These are phyloP conservation scores for Heliothis virescens DNA, from an alignment of 1,140 invertebrate species.

Conservation along the genomic window DNA sequence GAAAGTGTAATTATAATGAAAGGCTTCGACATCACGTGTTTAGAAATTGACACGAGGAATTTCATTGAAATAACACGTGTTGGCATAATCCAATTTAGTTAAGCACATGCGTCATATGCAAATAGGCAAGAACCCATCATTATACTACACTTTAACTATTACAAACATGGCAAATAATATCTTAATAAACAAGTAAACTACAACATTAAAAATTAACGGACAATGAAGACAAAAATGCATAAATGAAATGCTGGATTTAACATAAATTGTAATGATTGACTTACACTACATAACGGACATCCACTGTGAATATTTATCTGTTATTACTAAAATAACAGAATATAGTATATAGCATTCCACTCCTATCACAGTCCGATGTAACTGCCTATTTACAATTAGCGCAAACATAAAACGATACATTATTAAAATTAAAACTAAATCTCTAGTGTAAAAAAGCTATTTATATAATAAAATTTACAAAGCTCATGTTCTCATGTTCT, in stretches of 20 bases:
- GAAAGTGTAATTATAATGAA: not conserved
- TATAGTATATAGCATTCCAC: slow-evolving; percentile 17
- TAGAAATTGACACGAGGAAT: not conserved
- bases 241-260: slow-evolving; percentile 14
- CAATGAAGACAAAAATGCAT: slow-evolving; percentile 11
- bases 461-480: slow-evolving; percentile 64
- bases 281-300: not conserved
- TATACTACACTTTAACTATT: slow-evolving; percentile 3
- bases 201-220: slow-evolving; percentile 10
- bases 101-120: not conserved
- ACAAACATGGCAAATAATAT: slow-evolving; percentile 29
- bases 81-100: slow-evolving; percentile 6
- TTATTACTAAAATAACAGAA: slow-evolving; percentile 11
- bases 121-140: not conserved
- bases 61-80: not conserved
- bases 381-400: slow-evolving; percentile 26
- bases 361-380: slow-evolving; percentile 38
- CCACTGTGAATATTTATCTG: slow-evolving; percentile 1
- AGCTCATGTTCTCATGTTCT: slow-evolving; percentile 65
- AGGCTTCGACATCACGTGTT: not conserved
- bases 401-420: slow-evolving; percentile 36
- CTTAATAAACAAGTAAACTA: slow-evolving; percentile 5
- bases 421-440: slow-evolving; percentile 43
- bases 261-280: not conserved
- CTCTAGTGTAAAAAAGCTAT: slow-evolving; percentile 60